Conservation (phyloP, 1,140 invertebrate species). For the Drosophila oshimai region DNA sequence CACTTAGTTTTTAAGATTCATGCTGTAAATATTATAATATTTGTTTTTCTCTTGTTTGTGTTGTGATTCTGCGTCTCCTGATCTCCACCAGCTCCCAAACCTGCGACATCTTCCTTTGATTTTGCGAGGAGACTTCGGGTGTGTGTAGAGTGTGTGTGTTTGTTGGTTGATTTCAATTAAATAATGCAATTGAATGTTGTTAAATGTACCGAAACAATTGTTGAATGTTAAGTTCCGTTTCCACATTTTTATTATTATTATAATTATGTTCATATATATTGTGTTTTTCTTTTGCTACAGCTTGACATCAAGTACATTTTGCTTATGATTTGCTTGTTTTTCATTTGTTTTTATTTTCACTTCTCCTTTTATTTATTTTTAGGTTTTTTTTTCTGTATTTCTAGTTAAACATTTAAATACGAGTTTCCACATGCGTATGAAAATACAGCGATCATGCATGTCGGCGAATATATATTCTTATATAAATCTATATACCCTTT, state of each 20-base stretch:
- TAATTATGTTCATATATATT: conserved; percentile 30
- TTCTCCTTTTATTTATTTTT: conserved; percentile 27
- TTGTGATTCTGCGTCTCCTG: background rate
- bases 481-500: conserved; percentile 67
- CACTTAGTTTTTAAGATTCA: conserved; percentile 76
- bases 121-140: background rate
- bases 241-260: conserved; percentile 43
- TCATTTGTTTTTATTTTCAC: conserved; percentile 13
- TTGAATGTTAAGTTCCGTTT: conserved; percentile 35
- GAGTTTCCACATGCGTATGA: conserved; percentile 63
- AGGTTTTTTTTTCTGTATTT: conserved; percentile 40
- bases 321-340: conserved; percentile 54
- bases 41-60: conserved; percentile 11
- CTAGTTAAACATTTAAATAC: conserved; percentile 75
- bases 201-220: conserved; percentile 38
- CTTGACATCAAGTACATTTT: conserved; percentile 78
- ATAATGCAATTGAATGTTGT: conserved; percentile 36
- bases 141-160: background rate
- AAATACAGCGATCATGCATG: conserved; percentile 64
- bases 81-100: background rate
- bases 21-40: conserved; percentile 65
- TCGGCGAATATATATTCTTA: conserved; percentile 39
- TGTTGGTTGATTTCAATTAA: conserved; percentile 30
- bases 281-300: conserved; percentile 56
- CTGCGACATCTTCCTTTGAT: background rate